phyloP scores from a whole-genome alignment of 2,888 invertebrate species.

The Papilio protenor region DNA sequence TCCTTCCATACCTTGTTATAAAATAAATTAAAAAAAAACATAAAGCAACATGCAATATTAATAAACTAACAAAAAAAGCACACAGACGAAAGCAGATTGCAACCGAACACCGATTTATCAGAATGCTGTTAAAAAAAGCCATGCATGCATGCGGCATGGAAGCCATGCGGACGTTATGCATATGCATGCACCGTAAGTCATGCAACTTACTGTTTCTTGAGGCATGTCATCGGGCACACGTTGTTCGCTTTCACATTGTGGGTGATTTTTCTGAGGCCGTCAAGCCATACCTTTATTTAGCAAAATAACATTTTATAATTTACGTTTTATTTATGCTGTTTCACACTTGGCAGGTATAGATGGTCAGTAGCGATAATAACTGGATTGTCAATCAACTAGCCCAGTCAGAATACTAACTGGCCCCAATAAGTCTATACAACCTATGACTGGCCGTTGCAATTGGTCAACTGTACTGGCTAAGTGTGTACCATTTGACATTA shows the following conservation, averaged over 20 bases:
- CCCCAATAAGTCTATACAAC: no score
- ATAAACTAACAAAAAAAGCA: slow-evolving; percentile 46
- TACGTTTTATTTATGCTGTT: background rate
- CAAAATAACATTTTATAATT: slow-evolving; percentile 32
- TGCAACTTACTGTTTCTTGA: slow-evolving; percentile 98
- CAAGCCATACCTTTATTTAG: slow-evolving; percentile 94
- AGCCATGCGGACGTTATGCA: slow-evolving; percentile 54
- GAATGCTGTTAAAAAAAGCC: background rate
- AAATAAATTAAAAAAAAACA: slow-evolving; percentile 59
- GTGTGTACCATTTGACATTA: no score
- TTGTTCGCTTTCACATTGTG: slow-evolving; percentile 99
- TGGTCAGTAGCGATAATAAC: no score
- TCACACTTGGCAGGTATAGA: no score
- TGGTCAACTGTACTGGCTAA: no score
- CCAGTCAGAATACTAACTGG: no score
- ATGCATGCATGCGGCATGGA: background rate
- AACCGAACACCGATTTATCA: background rate
- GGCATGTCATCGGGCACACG: slow-evolving; percentile 98
- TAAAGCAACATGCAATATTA: slow-evolving; percentile 62
- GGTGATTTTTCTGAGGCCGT: slow-evolving; percentile 96
- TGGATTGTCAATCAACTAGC: no score
- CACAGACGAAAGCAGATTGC: slow-evolving; percentile 50
- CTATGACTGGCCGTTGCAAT: no score
- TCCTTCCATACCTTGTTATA: slow-evolving; percentile 94
- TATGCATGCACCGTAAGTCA: slow-evolving; percentile 16